phyloP scores from a whole-genome alignment of 2,888 invertebrate genomes.

The Calephelis perditalis region DNA sequence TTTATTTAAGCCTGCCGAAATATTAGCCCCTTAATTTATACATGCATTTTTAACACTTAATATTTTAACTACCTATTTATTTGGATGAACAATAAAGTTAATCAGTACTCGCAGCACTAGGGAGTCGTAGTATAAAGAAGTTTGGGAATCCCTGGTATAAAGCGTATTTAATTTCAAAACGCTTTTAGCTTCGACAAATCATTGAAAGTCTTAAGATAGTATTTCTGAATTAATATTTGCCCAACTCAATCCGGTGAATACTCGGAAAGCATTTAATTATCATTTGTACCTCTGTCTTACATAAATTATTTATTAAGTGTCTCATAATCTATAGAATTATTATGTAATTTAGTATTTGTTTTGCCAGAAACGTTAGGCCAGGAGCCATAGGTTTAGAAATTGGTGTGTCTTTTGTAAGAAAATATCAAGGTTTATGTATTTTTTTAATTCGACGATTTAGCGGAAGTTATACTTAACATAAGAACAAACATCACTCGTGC shows the following conservation, averaged over 20 bases:
- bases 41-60: too few species aligned
- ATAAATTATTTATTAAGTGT: slow-evolving; percentile 22
- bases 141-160: not conserved
- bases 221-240: slow-evolving; percentile 10
- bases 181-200: slow-evolving; percentile 45
- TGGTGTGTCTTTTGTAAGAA: not conserved
- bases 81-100: too few species aligned
- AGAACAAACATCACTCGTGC: too few species aligned
- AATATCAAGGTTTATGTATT: too few species aligned
- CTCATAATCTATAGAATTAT: slow-evolving; percentile 28
- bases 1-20: too few species aligned
- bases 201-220: slow-evolving; percentile 34
- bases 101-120: too few species aligned
- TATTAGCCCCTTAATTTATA: too few species aligned
- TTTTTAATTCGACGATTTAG: too few species aligned
- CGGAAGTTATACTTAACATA: too few species aligned
- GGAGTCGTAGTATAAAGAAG: too few species aligned
- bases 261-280: slow-evolving; percentile 28
- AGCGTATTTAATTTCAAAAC: slow-evolving; percentile 41
- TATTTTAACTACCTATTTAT: too few species aligned
- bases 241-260: slow-evolving; percentile 27
- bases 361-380: slow-evolving; percentile 49
- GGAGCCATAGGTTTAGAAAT: slow-evolving; percentile 39
- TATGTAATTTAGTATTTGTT: slow-evolving; percentile 29
- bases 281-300: slow-evolving; percentile 21